Base-by-base conservation (phyloP, 2,113 vertebrate species). In the Dicentrarchus labrax region DNA sequence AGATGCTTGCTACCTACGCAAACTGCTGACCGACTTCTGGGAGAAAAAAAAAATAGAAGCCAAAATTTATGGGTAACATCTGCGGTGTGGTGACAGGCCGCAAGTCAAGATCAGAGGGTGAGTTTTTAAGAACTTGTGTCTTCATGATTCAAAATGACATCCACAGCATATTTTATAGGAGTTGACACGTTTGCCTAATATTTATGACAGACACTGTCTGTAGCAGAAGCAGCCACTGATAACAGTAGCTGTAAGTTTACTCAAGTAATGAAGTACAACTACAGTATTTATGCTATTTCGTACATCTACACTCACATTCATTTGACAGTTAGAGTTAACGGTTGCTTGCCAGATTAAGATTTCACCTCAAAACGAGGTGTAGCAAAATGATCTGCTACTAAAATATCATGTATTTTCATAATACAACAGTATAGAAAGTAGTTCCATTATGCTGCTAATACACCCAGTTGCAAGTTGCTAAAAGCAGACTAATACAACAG, bases 61-160 rank as follows among this genome's bases (percentile, higher is more conserved):
- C 13, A 1, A 41, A 61, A 86, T 85, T 82, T 74, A 83, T 68
- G 76, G 59, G 17, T n/a, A n/a, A 77, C 74, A 84, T 85, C 82
- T 78, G 82, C 13, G 13, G 22, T 16, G 57, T 21, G 5, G 56
- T 81, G 88, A 87, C 83, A 77, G 82, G 80, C 68, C 3, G 53
- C 80, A 76, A 89, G 85, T 82, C 59, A 77, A 83, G 59, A 87
- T 85, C 78, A 83, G 43, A 86, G 56, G 60, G 45, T 19, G 70
- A 70, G 41, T 41, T 78, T 78, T 80, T 66, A 66, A 56, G 56
- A 86, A 81, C 43, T 64, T 41, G 24, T 65, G 50, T 47, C 60
- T 68, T 53, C 74, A 50, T 75, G 71, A 86, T 75, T 87, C 59
- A 84, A 85, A 77, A 51, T 79, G 87, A 87, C 88, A 90, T 21